These are phyloP conservation scores for Iguana delicatissima DNA, from an alignment of 2,797 vertebrate genomes.

Conservation along the genomic window DNA sequence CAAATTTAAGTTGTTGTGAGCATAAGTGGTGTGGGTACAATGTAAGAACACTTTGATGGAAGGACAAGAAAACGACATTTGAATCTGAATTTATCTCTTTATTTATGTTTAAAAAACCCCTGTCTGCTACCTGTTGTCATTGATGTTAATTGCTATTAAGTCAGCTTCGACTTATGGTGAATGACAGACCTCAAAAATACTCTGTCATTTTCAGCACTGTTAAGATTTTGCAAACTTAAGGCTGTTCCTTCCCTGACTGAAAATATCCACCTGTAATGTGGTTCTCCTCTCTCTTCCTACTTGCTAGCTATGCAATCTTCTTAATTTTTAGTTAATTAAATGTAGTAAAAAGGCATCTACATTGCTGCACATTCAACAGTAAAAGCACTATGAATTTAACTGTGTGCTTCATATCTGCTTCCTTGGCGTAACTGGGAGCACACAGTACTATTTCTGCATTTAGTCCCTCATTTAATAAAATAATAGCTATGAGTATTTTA, in stretches of 20 bases:
- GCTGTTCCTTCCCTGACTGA: no score
- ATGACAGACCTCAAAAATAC: no score
- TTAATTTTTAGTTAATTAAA: constrained; percentile 11
- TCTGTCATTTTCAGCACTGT: no score
- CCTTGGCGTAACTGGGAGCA: not conserved
- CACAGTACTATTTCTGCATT: not conserved
- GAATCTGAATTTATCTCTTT: no score
- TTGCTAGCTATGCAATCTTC: not conserved
- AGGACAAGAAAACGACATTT: not conserved
- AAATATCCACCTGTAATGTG: no score
- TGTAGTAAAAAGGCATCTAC: not conserved
- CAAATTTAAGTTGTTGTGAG: not conserved
- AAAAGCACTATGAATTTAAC: not conserved
- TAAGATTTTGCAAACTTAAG: no score
- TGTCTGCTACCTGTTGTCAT: no score
- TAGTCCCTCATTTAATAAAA: not conserved
- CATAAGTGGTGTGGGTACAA: not conserved
- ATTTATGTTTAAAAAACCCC: no score
- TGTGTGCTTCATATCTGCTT: not conserved
- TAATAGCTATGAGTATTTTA: not conserved
- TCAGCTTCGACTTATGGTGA: no score
- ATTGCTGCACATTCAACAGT: not conserved
- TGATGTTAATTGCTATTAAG: no score
- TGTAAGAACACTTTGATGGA: not conserved
- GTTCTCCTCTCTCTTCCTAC: no score